Base-by-base conservation (phyloP, 2,113 vertebrate genomes). In the Syngnathoides biaculeatus region DNA sequence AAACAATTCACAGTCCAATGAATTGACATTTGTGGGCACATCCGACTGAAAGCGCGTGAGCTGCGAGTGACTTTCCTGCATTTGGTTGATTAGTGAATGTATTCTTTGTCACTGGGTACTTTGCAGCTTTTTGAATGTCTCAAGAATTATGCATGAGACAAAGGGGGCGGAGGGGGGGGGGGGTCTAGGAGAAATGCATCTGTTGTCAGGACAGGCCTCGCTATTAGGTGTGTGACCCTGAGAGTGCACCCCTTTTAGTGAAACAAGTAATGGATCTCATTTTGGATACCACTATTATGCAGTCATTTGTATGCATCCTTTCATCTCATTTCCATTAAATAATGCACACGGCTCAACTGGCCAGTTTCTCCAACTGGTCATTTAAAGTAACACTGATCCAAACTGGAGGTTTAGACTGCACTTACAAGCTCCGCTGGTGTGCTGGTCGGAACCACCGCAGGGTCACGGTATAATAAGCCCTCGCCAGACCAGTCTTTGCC, bases 141-240 rank as follows among this genome's bases (percentile, higher is more conserved):
- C 59, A 70, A 77, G 72, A 82, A 84, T 80, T 79, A 80, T 79
- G 74, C 79, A 85, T 79, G 81, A 88, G 78, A 71, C 50, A 52
- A 66, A 69, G 59, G 64, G 56, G 42, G 69, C 71, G 74, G 77
- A 67, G 45, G 26, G n/a, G n/a, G n/a, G n/a, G n/a, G n/a, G n/a
- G n/a, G n/a, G n/a, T n/a, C n/a, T n/a, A 68, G 69, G 75, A 77
- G 74, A 78, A 75, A 79, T 78, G 76, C 79, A 47, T 78, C 77
- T 83, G 76, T 86, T 87, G 83, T 87, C 75, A 72, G 82, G 85
- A 85, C 75, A 79, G 79, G 76, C 74, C 72, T 83, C 53, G 79
- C 78, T 83, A 83, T 86, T 81, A 85, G 84, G 77, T 77, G 78
- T 85, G 75, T 88, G 83, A 86, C 86, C 84, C 80, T 86, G 82